Base-by-base conservation (phyloP, 2,888 invertebrate species). In the Patella pellucida region DNA sequence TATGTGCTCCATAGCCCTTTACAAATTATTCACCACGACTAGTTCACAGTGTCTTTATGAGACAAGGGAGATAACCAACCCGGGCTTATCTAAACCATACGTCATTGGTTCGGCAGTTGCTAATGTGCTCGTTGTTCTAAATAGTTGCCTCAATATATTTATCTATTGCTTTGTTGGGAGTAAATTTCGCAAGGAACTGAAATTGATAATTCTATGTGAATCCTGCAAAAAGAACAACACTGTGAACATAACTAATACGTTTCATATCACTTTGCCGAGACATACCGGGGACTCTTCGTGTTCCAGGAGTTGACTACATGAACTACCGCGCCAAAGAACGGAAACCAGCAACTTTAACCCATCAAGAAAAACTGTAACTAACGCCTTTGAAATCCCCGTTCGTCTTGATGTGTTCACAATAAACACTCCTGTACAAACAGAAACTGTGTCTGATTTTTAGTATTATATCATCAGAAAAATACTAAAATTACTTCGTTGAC, bases 121-220 rank as follows among this genome's bases (percentile, higher is more conserved):
- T 1, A 80, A 83, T 50, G 71, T 82, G 7, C 76, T 85, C 12
- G 83, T 83, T 68, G 79, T 85, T n/a, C 80, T 85, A 4, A 84
- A 84, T 76, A 85, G 83, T 69, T 82, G 82, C 69, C 73, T 83
- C 51, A 83, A 85, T 76, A 79, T 84, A 52, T 54, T 82, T 54
- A 77, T 85, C n/a, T 85, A 85, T 72, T 83, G 83, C 68, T 50
- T 85, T 31, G 80, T 83, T 1, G 85, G 85, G 7, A 73, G 83
- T 14, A 79, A 81, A 70, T 85, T 85, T 71, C 71, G 85, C 19
- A 54, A 77, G 19, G 82, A 85, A 69, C 70, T 83, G 52, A 79
- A 79, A 27, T 71, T 73, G n/a, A 52, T 81, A 41, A 54, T 85
- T 27, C 16, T 75, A 15, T 81, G 80, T 69, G 74, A 75, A 68